Conservation (phyloP, 2,888 invertebrate species). For the Nysson spinosus region DNA sequence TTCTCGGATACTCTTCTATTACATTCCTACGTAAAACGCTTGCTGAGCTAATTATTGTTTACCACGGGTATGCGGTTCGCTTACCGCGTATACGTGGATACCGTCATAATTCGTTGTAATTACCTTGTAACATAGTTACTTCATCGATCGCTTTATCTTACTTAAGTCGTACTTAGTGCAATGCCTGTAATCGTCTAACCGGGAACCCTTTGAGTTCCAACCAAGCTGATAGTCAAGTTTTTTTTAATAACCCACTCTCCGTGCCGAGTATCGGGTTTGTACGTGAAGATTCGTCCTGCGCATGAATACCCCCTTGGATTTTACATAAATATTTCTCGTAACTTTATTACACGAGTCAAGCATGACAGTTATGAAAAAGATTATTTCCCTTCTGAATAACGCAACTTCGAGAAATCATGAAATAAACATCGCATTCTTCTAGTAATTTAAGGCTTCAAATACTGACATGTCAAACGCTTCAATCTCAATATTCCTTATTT, state of each 20-base stretch:
- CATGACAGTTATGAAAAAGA: constrained; percentile 1
- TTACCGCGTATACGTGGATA: constrained; percentile 35
- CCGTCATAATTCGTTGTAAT: constrained; percentile 67
- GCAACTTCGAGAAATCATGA: too few relatives aligned
- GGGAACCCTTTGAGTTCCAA: constrained; percentile 47
- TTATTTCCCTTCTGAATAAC: neutral
- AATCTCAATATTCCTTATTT: too few relatives aligned
- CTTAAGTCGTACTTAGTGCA: constrained; percentile 41
- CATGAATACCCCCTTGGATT: constrained; percentile 14
- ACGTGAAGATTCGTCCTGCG: constrained; percentile 9
- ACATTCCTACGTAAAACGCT: constrained; percentile 53
- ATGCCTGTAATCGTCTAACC: constrained; percentile 46
- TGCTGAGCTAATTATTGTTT: constrained; percentile 63
- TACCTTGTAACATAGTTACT: constrained; percentile 64
- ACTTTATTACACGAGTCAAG: constrained; percentile 20
- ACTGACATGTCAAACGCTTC: too few relatives aligned
- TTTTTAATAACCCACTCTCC: constrained; percentile 41
- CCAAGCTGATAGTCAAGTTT: constrained; percentile 44
- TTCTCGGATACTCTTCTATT: constrained; percentile 56
- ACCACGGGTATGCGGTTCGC: constrained; percentile 48
- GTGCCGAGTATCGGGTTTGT: constrained; percentile 3
- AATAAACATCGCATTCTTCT: too few relatives aligned
- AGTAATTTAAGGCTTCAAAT: too few relatives aligned
- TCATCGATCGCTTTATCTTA: constrained; percentile 61
- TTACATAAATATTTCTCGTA: constrained; percentile 18